A percentile compares a stretch with the other conserved stretches of the same genome.
Conservation (phyloP, 2,113 vertebrate species). For the Anguilla japonica region DNA sequence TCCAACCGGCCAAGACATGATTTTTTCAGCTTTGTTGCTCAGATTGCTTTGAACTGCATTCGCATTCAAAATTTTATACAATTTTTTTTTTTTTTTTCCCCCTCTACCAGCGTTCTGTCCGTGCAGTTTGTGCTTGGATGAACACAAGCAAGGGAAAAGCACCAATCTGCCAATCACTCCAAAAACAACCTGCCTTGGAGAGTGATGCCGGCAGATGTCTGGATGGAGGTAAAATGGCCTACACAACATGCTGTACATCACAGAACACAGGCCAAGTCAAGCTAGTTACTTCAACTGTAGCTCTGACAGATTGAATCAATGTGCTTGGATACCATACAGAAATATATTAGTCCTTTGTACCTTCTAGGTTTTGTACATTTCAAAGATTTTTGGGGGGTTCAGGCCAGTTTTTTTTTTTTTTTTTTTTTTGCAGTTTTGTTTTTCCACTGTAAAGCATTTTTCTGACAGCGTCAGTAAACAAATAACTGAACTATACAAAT, state of each 20-base stretch:
- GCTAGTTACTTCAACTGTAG: conserved; percentile 4
- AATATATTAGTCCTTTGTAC: conserved; percentile 5
- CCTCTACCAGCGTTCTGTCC: neutral
- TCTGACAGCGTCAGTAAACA: no score
- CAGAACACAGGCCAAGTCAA: conserved; percentile 11
- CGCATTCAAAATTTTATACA: neutral
- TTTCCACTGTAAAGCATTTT: no score
- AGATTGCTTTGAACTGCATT: neutral
- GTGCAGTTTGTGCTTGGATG: neutral
- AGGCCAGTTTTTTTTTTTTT: no score
- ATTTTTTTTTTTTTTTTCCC: neutral
- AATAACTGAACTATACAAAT: no score
- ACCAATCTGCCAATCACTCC: neutral
- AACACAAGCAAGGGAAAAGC: neutral
- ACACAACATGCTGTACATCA: neutral
- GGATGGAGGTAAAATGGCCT: neutral
- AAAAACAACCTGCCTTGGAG: neutral
- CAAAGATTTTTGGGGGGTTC: no score
- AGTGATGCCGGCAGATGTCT: neutral
- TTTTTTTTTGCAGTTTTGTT: no score
- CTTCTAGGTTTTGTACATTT: no score
- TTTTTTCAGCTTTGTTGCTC: neutral
- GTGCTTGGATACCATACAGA: conserved; percentile 12
- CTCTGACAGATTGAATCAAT: conserved; percentile 18
- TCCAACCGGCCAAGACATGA: no score